A percentile compares a stretch with the other conserved stretches of the same genome.
Evolutionary conservation across 2,113 vertebrate species (phyloP).

Genomic region (Mixornis gularis): DNA sequence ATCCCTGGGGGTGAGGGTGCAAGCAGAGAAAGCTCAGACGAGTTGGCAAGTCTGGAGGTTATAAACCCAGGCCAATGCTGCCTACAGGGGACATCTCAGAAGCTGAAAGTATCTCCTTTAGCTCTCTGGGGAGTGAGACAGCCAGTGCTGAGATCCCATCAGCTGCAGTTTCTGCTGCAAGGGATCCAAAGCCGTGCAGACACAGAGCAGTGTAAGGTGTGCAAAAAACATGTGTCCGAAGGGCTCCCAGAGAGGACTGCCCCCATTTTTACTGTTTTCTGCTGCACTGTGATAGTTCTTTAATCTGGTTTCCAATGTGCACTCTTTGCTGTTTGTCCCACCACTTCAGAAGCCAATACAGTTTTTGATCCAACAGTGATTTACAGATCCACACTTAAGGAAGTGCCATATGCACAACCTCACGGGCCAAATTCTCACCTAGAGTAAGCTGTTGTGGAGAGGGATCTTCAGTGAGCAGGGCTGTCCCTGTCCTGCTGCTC

Average conservation of each 20-base stretch:
- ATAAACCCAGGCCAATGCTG: not conserved
- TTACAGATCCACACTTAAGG: not conserved
- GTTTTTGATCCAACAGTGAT: not conserved
- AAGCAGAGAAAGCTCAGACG: not conserved
- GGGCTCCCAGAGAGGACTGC: not conserved
- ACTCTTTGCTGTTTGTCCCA: not conserved
- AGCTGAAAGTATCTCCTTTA: not conserved
- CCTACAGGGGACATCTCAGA: not conserved
- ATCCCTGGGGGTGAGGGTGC: not conserved
- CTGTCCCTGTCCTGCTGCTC: rapidly evolving
- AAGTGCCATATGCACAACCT: not conserved
- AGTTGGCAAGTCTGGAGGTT: not conserved
- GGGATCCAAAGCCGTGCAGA: not conserved
- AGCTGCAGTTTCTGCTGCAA: not conserved
- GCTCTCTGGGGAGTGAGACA: not conserved
- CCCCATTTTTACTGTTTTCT: not conserved
- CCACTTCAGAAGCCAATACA: not conserved
- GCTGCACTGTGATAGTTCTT: not conserved
- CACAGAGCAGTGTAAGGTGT: not conserved
- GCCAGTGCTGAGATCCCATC: not conserved
- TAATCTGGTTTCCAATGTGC: not conserved
- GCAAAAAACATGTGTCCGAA: not conserved
- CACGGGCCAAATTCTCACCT: not conserved
- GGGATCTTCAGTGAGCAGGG: rapidly evolving
- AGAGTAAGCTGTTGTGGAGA: not conserved